phyloP scores from a whole-genome alignment of 2,113 vertebrate species.

The Coptodon rendalli region DNA sequence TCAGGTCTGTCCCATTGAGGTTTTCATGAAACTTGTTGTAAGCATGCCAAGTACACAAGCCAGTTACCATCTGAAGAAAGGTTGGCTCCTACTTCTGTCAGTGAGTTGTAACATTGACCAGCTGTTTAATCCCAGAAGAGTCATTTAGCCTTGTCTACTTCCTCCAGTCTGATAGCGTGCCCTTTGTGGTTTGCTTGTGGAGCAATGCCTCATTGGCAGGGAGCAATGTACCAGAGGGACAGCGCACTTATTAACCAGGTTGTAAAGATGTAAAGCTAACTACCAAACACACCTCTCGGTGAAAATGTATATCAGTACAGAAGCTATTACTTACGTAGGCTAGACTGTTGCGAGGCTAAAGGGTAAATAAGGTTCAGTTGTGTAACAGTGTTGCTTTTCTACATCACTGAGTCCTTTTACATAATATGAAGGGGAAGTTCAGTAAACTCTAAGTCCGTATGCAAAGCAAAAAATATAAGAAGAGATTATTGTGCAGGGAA shows the following conservation, averaged over 20 bases:
- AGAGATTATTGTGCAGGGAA: not conserved
- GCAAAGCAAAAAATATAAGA: not conserved
- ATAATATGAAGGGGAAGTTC: not conserved
- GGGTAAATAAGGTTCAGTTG: not conserved
- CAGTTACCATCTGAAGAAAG: not conserved
- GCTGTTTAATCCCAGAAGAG: constrained; percentile 31
- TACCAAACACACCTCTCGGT: not conserved
- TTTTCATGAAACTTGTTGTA: not conserved
- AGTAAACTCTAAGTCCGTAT: not conserved
- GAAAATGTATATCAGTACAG: not conserved
- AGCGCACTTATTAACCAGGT: not conserved
- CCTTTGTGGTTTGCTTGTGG: constrained; percentile 35
- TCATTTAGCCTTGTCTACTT: constrained; percentile 15
- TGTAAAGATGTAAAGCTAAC: constrained; percentile 11
- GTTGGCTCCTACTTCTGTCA: not conserved
- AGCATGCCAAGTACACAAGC: not conserved
- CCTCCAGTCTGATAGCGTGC: not conserved
- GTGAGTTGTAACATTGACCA: constrained; percentile 6
- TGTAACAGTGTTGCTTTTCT: not conserved
- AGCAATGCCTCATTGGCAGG: constrained; percentile 21
- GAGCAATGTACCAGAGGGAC: constrained; percentile 10
- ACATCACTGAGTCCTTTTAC: not conserved
- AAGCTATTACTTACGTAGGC: not conserved
- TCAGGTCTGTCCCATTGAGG: not conserved
- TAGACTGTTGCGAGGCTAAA: not conserved